Conservation (phyloP, 2,888 invertebrate species). For the Hemicrepidius hirtus region DNA sequence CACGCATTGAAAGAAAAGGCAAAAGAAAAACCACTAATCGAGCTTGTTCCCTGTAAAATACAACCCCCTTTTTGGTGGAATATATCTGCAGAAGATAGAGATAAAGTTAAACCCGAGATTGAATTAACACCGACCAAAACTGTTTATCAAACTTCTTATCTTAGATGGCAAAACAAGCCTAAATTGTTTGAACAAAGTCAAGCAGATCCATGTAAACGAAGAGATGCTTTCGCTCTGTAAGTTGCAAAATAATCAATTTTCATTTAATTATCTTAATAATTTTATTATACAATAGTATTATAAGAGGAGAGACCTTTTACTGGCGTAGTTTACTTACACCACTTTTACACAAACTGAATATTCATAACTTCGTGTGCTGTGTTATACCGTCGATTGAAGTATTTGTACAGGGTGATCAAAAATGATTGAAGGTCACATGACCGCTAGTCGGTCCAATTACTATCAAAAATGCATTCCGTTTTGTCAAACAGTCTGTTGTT, state of each 20-base stretch:
- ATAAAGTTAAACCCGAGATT: background rate
- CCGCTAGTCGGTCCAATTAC: too few relatives aligned
- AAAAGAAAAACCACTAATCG: conserved; percentile 56
- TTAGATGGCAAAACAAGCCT: conserved; percentile 74
- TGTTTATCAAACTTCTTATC: conserved; percentile 57
- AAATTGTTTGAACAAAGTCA: conserved; percentile 69
- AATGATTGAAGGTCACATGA: too few relatives aligned
- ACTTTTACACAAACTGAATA: too few relatives aligned
- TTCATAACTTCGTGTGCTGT: too few relatives aligned
- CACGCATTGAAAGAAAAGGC: conserved; percentile 50
- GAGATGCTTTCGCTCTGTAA: conserved; percentile 66
- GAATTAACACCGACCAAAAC: conserved; percentile 15
- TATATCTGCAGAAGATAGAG: conserved; percentile 9
- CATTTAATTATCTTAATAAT: background rate
- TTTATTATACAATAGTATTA: too few relatives aligned
- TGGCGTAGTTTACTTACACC: too few relatives aligned
- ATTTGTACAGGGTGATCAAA: too few relatives aligned
- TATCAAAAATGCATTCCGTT: too few relatives aligned
- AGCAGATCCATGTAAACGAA: conserved; percentile 65
- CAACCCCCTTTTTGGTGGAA: conserved; percentile 67
- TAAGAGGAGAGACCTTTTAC: too few relatives aligned
- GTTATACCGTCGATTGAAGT: too few relatives aligned
- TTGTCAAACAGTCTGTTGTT: too few relatives aligned
- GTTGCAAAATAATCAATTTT: conserved; percentile 39
- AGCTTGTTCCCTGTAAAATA: conserved; percentile 58